A percentile compares a stretch with the other conserved stretches of the same genome.
Evolutionary conservation across 2,113 vertebrate genomes (phyloP).

Genomic region (Pitta sordida): DNA sequence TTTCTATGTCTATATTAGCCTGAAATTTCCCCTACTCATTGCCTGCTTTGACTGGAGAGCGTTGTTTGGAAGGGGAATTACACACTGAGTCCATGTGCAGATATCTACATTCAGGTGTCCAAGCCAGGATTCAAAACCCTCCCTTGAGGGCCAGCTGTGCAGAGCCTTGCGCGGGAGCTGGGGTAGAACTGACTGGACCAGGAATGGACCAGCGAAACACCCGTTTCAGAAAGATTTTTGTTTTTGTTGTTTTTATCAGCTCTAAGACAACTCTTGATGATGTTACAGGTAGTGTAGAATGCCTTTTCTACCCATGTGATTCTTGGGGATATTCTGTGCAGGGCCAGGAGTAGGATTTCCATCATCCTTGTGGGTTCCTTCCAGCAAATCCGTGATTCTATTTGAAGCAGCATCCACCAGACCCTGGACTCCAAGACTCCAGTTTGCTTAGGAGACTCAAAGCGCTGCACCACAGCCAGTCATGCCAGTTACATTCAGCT

Average conservation of each 20-base stretch:
- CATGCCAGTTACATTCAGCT: neutral
- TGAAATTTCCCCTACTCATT: neutral
- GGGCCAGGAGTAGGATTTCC: neutral
- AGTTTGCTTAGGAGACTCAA: neutral
- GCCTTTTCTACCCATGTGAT: neutral
- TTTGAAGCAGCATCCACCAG: neutral
- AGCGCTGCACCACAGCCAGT: neutral
- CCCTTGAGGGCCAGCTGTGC: neutral
- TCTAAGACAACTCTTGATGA: neutral
- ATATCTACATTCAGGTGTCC: fast-evolving
- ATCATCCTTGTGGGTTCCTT: neutral
- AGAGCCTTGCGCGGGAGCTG: fast-evolving
- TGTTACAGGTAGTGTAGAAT: neutral
- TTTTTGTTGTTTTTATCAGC: neutral
- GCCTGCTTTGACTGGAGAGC: neutral
- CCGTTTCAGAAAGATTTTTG: neutral
- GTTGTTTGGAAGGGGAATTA: neutral
- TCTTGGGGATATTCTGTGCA: neutral
- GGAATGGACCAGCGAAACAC: neutral
- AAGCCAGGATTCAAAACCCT: neutral
- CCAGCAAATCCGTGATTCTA: neutral
- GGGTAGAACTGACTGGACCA: neutral
- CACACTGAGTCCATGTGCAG: neutral
- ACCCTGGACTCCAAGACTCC: neutral
- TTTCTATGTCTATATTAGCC: neutral